Conservation (phyloP, 2,888 invertebrate genomes). For the Cyaniris semiargus region DNA sequence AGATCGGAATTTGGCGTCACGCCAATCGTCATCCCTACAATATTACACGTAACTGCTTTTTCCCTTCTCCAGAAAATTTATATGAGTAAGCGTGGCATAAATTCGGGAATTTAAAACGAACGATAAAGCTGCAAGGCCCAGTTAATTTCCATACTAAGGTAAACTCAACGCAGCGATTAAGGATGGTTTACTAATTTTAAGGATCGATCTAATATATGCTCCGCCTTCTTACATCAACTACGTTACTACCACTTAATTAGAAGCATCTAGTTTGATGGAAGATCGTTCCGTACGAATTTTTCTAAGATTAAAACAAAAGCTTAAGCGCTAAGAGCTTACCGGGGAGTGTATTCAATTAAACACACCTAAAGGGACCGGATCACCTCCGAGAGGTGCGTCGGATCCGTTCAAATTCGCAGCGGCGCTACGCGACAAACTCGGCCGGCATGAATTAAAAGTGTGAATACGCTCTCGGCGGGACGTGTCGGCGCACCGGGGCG, state of each 20-base stretch:
- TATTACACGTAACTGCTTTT: slow-evolving; percentile 57
- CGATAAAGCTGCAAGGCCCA: background rate
- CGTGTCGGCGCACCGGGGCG: slow-evolving; percentile 42
- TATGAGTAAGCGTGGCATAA: slow-evolving; percentile 60
- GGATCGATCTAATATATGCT: background rate
- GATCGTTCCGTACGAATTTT: background rate
- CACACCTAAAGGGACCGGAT: slow-evolving; percentile 29
- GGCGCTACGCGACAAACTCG: slow-evolving; percentile 41
- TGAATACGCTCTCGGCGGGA: slow-evolving; percentile 53
- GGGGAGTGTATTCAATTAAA: slow-evolving; percentile 15
- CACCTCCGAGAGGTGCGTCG: slow-evolving; percentile 35
- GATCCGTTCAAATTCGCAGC: slow-evolving; percentile 33
- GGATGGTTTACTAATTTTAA: background rate
- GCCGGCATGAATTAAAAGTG: slow-evolving; percentile 64
- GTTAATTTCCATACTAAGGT: background rate
- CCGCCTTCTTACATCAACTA: background rate
- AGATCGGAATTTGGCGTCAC: slow-evolving; percentile 68
- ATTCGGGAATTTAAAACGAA: slow-evolving; percentile 44
- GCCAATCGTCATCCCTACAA: slow-evolving; percentile 54
- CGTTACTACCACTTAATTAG: background rate
- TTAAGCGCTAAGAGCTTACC: slow-evolving; percentile 22
- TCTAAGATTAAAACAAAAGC: background rate
- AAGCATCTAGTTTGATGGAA: background rate
- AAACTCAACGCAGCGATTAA: background rate
- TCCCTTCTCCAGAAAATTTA: slow-evolving; percentile 68